phyloP scores from a whole-genome alignment of 2,797 vertebrate species.

The Karalla daura region DNA sequence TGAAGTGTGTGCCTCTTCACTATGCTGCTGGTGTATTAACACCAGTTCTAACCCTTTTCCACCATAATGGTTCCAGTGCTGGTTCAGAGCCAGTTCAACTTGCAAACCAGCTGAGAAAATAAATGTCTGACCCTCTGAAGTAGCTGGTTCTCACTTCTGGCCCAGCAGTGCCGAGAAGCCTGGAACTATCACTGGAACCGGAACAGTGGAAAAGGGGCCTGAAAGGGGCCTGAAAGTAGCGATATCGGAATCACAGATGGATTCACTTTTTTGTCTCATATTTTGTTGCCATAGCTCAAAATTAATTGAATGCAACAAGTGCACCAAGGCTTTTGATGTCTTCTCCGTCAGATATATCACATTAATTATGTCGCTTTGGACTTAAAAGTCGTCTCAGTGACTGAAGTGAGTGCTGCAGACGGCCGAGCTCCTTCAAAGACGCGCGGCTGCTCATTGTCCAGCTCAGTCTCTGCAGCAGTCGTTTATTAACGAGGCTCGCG shows the following conservation, averaged over 20 bases:
- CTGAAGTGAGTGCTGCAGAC: not conserved
- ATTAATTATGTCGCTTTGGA: not conserved
- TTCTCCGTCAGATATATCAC: not conserved
- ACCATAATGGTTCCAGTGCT: too few relatives aligned
- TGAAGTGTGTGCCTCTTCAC: not conserved
- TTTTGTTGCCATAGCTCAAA: not conserved
- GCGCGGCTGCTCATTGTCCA: slow-evolving; percentile 9
- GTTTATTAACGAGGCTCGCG: slow-evolving; percentile 35
- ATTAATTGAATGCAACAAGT: not conserved
- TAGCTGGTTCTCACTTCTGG: too few relatives aligned
- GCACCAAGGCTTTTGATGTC: too few relatives aligned
- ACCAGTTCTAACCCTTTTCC: too few relatives aligned
- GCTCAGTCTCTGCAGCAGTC: slow-evolving; percentile 17
- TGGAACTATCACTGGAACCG: too few relatives aligned
- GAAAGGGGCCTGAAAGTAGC: too few relatives aligned
- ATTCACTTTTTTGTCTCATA: not conserved
- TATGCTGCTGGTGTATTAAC: not conserved
- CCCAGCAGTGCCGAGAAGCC: too few relatives aligned
- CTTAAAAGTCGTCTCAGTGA: not conserved
- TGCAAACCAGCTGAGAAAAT: too few relatives aligned
- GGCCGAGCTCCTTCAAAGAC: not conserved
- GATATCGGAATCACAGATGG: too few relatives aligned
- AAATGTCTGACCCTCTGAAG: too few relatives aligned
- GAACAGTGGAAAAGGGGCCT: too few relatives aligned
- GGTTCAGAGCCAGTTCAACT: too few relatives aligned